Percentiles rank a stretch among this genome's conserved stretches.
These are phyloP conservation scores for Mobula birostris DNA, from an alignment of 2,113 vertebrate species.

Conservation along the genomic window DNA sequence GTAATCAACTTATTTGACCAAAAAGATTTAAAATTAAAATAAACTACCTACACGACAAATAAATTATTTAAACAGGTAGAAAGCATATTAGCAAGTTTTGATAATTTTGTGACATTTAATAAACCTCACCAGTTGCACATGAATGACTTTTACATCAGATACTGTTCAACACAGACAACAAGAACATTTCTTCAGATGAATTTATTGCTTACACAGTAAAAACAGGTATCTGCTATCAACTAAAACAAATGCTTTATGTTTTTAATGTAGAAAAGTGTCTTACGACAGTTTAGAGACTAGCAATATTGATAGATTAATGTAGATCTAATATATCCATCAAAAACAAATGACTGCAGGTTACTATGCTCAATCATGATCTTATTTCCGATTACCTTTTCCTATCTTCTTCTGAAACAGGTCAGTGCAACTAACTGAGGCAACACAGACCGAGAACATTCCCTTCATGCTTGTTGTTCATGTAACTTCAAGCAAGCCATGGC, in stretches of 20 bases:
- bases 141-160: not conserved
- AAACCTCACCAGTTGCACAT: not conserved
- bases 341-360: not conserved
- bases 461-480: too few relatives aligned
- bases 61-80: not conserved
- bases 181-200: too few relatives aligned
- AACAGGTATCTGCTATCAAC: not conserved
- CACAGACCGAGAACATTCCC: too few relatives aligned
- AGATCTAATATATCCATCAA: not conserved
- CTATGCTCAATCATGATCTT: not conserved
- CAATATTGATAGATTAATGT: not conserved
- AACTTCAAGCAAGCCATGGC: too few relatives aligned
- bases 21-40: not conserved
- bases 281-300: too few relatives aligned
- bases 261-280: not conserved
- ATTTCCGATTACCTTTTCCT: not conserved
- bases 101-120: conserved; percentile 8
- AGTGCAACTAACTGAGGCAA: too few relatives aligned
- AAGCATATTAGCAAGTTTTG: not conserved
- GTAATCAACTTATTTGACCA: not conserved
- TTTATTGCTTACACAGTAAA: not conserved
- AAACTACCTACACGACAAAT: not conserved
- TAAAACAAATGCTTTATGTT: not conserved
- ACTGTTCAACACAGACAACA: not conserved
- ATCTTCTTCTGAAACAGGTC: too few relatives aligned